phyloP scores from a whole-genome alignment of 2,113 vertebrate genomes.

The Trichechus manatus region DNA sequence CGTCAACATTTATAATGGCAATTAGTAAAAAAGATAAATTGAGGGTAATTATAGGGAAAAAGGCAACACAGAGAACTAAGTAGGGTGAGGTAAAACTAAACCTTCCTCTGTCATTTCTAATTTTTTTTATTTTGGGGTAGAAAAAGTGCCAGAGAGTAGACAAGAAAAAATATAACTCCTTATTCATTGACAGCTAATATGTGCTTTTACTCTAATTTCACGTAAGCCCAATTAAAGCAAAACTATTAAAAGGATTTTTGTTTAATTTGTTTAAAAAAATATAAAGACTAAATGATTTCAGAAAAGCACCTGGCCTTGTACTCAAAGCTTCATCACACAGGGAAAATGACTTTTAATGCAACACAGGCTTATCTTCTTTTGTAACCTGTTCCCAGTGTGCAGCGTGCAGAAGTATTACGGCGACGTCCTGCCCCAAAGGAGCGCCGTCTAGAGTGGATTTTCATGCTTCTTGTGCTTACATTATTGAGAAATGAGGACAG shows the following conservation, averaged over 20 bases:
- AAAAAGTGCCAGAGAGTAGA: conserved; percentile 43
- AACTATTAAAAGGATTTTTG: conserved; percentile 32
- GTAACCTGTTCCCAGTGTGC: background rate
- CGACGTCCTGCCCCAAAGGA: background rate
- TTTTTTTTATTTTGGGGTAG: background rate
- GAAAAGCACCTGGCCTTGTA: background rate
- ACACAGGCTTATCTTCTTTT: background rate
- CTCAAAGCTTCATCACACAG: background rate
- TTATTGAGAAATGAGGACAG: background rate
- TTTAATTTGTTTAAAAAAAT: conserved; percentile 54
- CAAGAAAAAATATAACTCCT: conserved; percentile 47
- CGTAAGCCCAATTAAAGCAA: conserved; percentile 31
- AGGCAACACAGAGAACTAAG: conserved; percentile 57
- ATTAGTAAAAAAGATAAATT: conserved; percentile 68
- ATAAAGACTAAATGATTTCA: conserved; percentile 9
- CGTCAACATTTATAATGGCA: conserved; percentile 72
- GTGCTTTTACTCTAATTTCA: conserved; percentile 59
- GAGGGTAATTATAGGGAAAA: conserved; percentile 65
- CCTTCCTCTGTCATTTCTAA: conserved; percentile 47
- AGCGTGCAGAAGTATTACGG: background rate
- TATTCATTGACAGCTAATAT: conserved; percentile 50
- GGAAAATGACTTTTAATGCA: background rate
- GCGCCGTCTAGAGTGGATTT: background rate
- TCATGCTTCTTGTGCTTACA: background rate
- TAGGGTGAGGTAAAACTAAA: conserved; percentile 52